A percentile compares a stretch with the other conserved stretches of the same genome.
Conservation (phyloP, 2,113 vertebrate species). For the Ursus arctos region DNA sequence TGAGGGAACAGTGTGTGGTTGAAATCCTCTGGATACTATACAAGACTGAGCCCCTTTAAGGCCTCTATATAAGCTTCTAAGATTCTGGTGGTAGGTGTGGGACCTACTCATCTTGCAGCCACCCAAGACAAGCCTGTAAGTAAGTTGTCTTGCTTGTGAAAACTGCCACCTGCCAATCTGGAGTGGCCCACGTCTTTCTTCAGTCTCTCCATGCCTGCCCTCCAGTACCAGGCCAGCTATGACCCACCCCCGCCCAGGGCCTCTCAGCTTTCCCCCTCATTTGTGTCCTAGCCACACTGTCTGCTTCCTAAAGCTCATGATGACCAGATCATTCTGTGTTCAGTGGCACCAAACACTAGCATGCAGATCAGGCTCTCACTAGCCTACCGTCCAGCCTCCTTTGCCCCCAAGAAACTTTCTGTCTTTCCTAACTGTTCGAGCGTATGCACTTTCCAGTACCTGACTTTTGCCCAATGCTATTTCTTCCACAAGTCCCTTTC, state of each 20-base stretch:
- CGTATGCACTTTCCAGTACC: neutral
- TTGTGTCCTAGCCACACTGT: neutral
- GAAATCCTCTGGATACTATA: neutral
- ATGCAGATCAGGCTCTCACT: neutral
- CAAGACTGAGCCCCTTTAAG: neutral
- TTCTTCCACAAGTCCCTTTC: neutral
- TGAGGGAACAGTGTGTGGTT: neutral
- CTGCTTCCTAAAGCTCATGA: neutral
- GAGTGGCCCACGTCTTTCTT: neutral
- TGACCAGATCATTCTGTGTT: accelerated
- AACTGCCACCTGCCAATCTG: neutral
- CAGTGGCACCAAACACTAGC: neutral
- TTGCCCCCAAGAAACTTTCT: neutral
- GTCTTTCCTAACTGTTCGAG: neutral
- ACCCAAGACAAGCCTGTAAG: neutral
- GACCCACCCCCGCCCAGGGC: neutral
- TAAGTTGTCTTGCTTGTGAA: neutral
- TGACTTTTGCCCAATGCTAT: neutral
- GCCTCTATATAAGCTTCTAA: neutral
- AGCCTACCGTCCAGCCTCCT: neutral
- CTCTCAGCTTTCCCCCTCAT: neutral
- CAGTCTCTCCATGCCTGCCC: neutral
- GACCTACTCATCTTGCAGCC: neutral
- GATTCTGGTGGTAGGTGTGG: neutral
- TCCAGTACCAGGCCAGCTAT: neutral